Conservation (phyloP, 2,113 vertebrate species). For the Austrofundulus limnaeus region DNA sequence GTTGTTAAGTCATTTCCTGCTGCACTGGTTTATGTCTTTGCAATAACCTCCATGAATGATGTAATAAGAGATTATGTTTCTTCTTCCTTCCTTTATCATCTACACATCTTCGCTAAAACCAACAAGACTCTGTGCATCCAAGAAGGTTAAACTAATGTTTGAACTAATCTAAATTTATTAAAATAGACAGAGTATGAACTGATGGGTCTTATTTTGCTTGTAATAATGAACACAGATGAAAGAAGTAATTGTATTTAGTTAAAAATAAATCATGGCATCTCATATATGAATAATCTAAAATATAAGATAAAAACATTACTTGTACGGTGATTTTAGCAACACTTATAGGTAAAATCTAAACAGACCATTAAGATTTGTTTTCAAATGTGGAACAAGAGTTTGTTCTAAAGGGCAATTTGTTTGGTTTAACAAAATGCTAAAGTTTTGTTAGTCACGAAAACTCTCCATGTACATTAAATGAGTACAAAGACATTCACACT, state of each 20-base stretch:
- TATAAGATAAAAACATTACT: not conserved
- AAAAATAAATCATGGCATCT: no score
- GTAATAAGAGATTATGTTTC: constrained; percentile 75
- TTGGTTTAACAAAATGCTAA: not conserved
- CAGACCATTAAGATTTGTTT: not conserved
- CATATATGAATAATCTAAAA: not conserved
- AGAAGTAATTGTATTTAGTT: no score
- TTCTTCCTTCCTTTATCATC: constrained; percentile 71
- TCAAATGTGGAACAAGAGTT: not conserved
- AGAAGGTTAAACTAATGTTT: constrained; percentile 22
- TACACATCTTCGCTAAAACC: constrained; percentile 31
- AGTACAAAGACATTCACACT: constrained; percentile 1
- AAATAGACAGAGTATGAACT: no score
- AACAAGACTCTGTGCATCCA: constrained; percentile 30
- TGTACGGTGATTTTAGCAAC: not conserved
- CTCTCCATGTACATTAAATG: no score
- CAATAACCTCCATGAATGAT: constrained; percentile 78
- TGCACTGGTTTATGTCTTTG: constrained; percentile 73
- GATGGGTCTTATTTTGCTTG: constrained; percentile 4
- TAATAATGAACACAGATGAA: not conserved
- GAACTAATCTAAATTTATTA: constrained; percentile 12
- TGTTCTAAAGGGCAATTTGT: not conserved
- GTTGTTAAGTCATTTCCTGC: constrained; percentile 78
- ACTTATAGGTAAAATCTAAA: not conserved
- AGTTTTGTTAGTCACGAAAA: no score